Evolutionary conservation across 2,113 vertebrate genomes (phyloP), one percentile per base, ranked within the genome.

Genomic region (Pogonocichla stellata): DNA sequence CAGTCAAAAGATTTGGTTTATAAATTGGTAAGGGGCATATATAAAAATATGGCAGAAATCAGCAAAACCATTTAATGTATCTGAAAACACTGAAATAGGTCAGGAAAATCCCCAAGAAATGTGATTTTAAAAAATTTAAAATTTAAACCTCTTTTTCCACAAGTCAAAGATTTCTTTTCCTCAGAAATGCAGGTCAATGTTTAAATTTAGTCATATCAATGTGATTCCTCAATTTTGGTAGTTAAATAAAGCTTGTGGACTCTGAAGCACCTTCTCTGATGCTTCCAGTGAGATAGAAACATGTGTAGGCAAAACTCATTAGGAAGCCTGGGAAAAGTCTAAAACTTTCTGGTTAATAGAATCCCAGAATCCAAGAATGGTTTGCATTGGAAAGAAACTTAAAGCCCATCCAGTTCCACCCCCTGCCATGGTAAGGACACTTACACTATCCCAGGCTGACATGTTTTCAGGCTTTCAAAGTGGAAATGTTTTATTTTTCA

Each of bases 201-300:
- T 58, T 29, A 9, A 42, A 38, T 65, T 77, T 50, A n/a, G 28
- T 14, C 48, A 45, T 19, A 43, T 3, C 7, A 40, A 36, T 2
- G 12, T 3, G 11, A 34, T 57, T 62, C 42, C 43, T 38, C 14
- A 17, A 2, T 33, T n/a, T 40, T 17, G 38, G 38, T 38, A 38
- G 38, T 38, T 38, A 26, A 54, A 6, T 47, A 77, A 75, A 77
- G 43, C 7, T n/a, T 36, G 19, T 0, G 20, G n/a, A 14, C 19
- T 43, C 26, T 69, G 26, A 51, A 58, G 66, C 22, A 16, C 12
- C 29, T 50, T 80, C 23, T 33, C 19, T 67, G 9, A 28, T 24
- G 31, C 19, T 18, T 23, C 14, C 26, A 1, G 4, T 8, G 40
- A 33, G 8, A 23, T 0, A 48, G 9, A 53, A 71, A 72, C 1